Conservation (phyloP, 1,140 invertebrate species). For the Heliconius hewitsoni region DNA sequence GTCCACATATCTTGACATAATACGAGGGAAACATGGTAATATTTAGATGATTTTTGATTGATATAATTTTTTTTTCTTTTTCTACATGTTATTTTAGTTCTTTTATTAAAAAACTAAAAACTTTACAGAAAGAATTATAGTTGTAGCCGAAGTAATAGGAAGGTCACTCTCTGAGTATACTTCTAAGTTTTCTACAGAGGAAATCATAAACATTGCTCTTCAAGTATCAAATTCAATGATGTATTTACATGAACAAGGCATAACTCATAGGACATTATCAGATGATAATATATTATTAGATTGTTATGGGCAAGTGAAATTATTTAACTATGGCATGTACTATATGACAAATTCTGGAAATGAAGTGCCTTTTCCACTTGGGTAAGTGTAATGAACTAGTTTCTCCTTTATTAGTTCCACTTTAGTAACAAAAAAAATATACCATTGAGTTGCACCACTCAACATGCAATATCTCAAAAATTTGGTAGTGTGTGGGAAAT, state of each 20-base stretch:
- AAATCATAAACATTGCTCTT: conserved; percentile 83
- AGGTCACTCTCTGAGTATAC: conserved; percentile 81
- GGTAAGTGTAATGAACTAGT: conserved; percentile 81
- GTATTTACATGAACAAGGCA: conserved; percentile 87
- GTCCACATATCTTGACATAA: conserved; percentile 94
- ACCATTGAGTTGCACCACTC: too few relatives aligned
- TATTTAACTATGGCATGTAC: conserved; percentile 96
- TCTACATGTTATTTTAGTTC: background rate
- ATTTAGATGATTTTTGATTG: background rate
- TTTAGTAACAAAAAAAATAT: too few relatives aligned
- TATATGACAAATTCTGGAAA: conserved; percentile 93
- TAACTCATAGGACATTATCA: conserved; percentile 91
- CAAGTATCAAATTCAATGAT: conserved; percentile 88
- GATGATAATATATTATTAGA: conserved; percentile 93
- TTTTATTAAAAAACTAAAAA: background rate
- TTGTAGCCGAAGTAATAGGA: conserved; percentile 93
- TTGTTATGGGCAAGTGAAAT: conserved; percentile 86
- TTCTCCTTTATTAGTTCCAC: too few relatives aligned
- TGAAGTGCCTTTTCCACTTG: conserved; percentile 95
- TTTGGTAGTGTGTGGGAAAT: too few relatives aligned
- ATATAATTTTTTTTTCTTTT: background rate
- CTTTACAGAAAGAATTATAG: conserved; percentile 91
- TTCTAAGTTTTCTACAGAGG: conserved; percentile 76
- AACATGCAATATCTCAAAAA: too few relatives aligned
- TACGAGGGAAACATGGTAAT: conserved; percentile 96